Evolutionary conservation across 2,797 vertebrate species (phyloP), one percentile per base, ranked within the genome.

Genomic region (Muscicapa comitata): DNA sequence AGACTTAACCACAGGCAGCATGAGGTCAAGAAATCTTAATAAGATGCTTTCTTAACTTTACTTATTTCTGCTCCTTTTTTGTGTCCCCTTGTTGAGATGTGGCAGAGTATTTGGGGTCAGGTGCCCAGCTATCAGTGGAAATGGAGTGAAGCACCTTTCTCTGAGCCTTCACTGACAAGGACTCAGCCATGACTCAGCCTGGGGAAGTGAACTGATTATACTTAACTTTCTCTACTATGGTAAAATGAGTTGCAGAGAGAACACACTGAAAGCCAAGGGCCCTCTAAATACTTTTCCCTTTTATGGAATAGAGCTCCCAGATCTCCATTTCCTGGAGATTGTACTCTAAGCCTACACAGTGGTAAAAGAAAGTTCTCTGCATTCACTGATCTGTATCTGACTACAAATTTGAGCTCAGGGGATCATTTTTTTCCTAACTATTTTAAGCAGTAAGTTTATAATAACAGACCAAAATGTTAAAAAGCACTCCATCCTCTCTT

Each of bases 241-340:
- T 97, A 78, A 97, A 95, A 97, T 43, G 74, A 82, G 90, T 95
- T 96, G 87, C 90, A 96, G 94, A 96, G 93, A 58, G 92, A 97
- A 66, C 45, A 10, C 48, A 55, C 86, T 85, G 63, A 94, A 96
- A 96, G 94, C 94, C 95, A 96, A 97, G 91, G 88, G 76, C 96
- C 87, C 84, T 97, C 96, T 90, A 94, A 98, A 98, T 97, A 97
- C 82, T 98, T 98, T 97, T 97, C 96, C 98, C 98, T 98, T 98
- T 98, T 98, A 98, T 97, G 98, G 98, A 95, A 93, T 83, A 75
- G 88, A 92, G 96, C 96, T 97, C 96, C 88, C 95, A 95, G 96
- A 96, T 96, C 93, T 76, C 94, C 75, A 96, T 95, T 98, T 98
- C 97, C 98, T 98, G 97, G 89, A 97, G 97, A 84, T 88, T 96